Conservation (phyloP, 2,113 vertebrate species). For the Acinonyx jubatus region DNA sequence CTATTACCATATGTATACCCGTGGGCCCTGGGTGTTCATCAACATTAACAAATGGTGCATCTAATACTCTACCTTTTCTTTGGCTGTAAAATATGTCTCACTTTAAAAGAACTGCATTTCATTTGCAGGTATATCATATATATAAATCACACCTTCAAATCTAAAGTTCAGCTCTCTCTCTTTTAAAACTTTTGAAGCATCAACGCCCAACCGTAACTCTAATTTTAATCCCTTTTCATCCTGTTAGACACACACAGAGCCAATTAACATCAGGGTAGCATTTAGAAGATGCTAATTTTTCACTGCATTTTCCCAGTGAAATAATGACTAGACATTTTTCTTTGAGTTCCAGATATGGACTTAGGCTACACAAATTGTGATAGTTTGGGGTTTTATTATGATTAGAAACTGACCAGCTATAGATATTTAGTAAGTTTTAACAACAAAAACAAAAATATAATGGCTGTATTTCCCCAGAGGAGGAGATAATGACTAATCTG, state of each 20-base stretch:
- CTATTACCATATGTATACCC: background rate
- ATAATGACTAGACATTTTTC: constrained; percentile 38
- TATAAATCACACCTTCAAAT: background rate
- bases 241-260: background rate
- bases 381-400: background rate
- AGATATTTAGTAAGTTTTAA: constrained; percentile 25
- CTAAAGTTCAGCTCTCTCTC: background rate
- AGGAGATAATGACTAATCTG: background rate
- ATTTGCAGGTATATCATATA: background rate
- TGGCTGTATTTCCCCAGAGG: background rate
- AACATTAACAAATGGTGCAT: background rate
- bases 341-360: background rate
- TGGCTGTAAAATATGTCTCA: background rate
- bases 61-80: background rate
- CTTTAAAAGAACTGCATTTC: background rate
- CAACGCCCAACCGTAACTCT: background rate
- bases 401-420: constrained; percentile 16
- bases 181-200: background rate
- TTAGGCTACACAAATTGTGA: background rate
- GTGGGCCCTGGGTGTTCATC: background rate
- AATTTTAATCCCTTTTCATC: background rate
- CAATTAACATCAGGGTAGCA: background rate
- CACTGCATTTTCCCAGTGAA: background rate
- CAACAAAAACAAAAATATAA: constrained; percentile 2
- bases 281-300: background rate